Conservation (phyloP, 2,797 vertebrate genomes). For the Pangasius sanitwongsei region DNA sequence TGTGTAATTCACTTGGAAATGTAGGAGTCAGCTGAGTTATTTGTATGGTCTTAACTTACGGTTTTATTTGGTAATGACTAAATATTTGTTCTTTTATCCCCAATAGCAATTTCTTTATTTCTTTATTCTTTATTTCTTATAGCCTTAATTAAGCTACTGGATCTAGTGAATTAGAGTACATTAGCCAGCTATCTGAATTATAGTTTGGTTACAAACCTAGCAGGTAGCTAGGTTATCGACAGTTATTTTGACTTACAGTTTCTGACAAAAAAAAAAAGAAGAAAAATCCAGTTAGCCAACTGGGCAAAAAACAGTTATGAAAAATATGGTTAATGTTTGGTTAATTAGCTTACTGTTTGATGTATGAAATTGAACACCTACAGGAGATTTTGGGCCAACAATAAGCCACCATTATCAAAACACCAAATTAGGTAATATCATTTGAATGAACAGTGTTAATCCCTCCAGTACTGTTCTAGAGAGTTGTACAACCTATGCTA, state of each 20-base stretch:
- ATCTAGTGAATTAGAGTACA: background rate
- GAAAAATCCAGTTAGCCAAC: background rate
- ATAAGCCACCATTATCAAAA: background rate
- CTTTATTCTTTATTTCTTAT: background rate
- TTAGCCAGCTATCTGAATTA: background rate
- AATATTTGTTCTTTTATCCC: background rate
- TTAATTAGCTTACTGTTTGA: background rate
- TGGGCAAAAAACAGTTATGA: background rate
- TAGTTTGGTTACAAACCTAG: background rate
- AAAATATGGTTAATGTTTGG: background rate
- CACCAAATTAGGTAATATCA: background rate
- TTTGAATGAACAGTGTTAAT: background rate
- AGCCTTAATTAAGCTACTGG: background rate
- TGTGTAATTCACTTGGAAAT: background rate
- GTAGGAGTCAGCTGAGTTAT: background rate
- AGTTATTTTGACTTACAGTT: background rate
- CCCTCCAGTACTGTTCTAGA: background rate
- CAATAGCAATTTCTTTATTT: too few relatives aligned
- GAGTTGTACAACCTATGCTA: background rate
- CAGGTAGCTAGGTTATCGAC: background rate
- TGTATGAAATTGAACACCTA: background rate
- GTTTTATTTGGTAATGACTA: background rate
- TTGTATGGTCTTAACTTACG: background rate
- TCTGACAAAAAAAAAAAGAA: too few relatives aligned
- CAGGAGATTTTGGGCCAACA: background rate